phyloP scores from a whole-genome alignment of 2,888 invertebrate species.

The Corythucha ciliata region DNA sequence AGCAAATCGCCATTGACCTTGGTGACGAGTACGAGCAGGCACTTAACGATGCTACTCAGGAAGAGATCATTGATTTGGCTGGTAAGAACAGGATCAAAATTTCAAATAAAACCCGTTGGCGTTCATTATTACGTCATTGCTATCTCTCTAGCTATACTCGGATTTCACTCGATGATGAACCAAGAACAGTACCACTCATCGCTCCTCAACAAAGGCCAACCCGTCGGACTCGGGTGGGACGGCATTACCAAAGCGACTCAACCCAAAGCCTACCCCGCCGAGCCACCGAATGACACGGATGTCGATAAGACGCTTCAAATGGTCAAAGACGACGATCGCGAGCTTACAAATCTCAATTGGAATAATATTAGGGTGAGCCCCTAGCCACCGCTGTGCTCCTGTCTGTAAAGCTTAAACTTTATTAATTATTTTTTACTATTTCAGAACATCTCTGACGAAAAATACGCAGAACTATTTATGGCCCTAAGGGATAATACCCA shows the following conservation, averaged over 20 bases:
- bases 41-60: constrained; percentile 77
- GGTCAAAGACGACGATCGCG: constrained; percentile 79
- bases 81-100: constrained; percentile 45
- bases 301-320: constrained; percentile 85
- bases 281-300: constrained; percentile 94
- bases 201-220: constrained; percentile 81
- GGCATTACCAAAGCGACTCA: constrained; percentile 90
- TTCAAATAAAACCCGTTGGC: not conserved
- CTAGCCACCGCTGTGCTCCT: not conserved
- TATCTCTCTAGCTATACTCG: constrained; percentile 97
- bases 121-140: too few relatives aligned
- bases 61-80: constrained; percentile 97
- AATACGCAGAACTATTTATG: constrained; percentile 79
- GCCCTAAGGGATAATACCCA: constrained; percentile 82
- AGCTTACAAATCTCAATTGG: constrained; percentile 87
- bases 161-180: constrained; percentile 99
- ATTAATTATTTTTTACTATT: constrained; percentile 38
- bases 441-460: constrained; percentile 93
- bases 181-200: constrained; percentile 99
- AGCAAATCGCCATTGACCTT: constrained; percentile 85
- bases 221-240: constrained; percentile 83
- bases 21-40: constrained; percentile 91
- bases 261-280: constrained; percentile 82
- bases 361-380: constrained; percentile 92
- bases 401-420: not conserved